Percentiles rank a stretch among this genome's conserved stretches.
Evolutionary conservation across 2,888 invertebrate species (phyloP).

Genomic region (Yponomeuta cagnagella): DNA sequence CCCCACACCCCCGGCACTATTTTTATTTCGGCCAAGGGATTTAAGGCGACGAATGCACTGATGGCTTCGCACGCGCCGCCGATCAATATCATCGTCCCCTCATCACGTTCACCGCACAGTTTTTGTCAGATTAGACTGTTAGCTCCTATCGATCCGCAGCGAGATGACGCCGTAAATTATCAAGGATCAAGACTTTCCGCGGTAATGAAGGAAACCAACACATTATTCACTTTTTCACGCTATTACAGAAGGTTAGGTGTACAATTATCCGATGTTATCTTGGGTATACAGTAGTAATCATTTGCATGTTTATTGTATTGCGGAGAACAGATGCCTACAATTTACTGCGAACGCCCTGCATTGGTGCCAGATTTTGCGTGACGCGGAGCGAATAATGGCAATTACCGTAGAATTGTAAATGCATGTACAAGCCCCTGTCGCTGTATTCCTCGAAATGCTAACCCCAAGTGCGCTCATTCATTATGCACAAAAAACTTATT

Average conservation of each 20-base stretch:
- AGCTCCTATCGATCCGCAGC: neutral
- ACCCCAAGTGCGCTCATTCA: neutral
- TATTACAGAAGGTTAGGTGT: neutral
- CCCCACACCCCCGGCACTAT: conserved; percentile 36
- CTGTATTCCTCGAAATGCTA: neutral
- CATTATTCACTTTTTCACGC: neutral
- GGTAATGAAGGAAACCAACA: neutral
- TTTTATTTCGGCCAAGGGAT: conserved; percentile 61
- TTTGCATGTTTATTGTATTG: conserved; percentile 5
- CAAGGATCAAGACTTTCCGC: neutral
- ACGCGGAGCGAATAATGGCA: neutral
- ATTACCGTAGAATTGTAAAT: conserved; percentile 1
- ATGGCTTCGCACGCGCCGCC: conserved; percentile 50
- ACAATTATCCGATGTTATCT: conserved; percentile 11
- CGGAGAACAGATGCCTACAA: conserved; percentile 11
- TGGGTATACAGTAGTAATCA: neutral
- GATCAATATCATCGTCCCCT: conserved; percentile 36
- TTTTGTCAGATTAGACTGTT: conserved; percentile 7
- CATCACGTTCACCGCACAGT: conserved; percentile 20
- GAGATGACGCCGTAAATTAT: neutral
- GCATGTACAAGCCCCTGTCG: neutral
- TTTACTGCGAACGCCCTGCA: neutral
- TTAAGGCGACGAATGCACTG: conserved; percentile 51
- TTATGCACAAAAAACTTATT: neutral
- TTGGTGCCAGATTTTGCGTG: conserved; percentile 5